phyloP scores from a whole-genome alignment of 1,140 invertebrate species.

The Thaumetopoea pityocampa region DNA sequence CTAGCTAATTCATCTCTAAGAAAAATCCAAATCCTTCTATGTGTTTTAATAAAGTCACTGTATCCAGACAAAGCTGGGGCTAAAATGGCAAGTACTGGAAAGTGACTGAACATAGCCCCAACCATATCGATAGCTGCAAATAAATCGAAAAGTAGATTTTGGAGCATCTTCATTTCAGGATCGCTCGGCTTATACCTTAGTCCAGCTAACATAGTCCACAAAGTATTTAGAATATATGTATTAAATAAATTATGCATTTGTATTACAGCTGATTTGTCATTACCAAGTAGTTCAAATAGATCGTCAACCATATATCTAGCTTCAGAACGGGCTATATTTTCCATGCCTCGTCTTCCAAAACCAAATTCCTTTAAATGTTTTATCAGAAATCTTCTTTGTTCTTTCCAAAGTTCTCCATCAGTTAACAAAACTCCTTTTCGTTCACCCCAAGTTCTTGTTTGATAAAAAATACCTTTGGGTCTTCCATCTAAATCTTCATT shows the following conservation, averaged over 20 bases:
- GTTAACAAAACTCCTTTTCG: slow-evolving; percentile 82
- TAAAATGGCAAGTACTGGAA: slow-evolving; percentile 84
- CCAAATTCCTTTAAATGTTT: slow-evolving; percentile 88
- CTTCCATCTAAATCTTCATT: slow-evolving; percentile 87
- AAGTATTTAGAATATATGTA: slow-evolving; percentile 87
- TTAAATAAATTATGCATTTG: slow-evolving; percentile 84
- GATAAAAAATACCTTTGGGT: slow-evolving; percentile 84
- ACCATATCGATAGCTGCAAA: slow-evolving; percentile 86
- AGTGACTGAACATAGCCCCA: slow-evolving; percentile 85
- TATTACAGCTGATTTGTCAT: slow-evolving; percentile 50
- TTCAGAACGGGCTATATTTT: slow-evolving; percentile 82
- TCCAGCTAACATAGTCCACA: slow-evolving; percentile 93
- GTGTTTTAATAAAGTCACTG: slow-evolving; percentile 82
- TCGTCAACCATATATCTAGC: slow-evolving; percentile 78
- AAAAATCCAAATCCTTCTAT: slow-evolving; percentile 83
- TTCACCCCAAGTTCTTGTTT: slow-evolving; percentile 82
- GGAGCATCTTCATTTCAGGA: slow-evolving; percentile 80
- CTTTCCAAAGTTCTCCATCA: slow-evolving; percentile 88
- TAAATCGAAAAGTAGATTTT: slow-evolving; percentile 82
- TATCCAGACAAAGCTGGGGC: slow-evolving; percentile 87
- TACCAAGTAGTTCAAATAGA: slow-evolving; percentile 53
- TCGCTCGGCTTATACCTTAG: slow-evolving; percentile 81
- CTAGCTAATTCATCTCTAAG: slow-evolving; percentile 82
- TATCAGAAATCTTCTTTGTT: slow-evolving; percentile 88
- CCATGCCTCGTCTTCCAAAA: slow-evolving; percentile 86